Conservation (phyloP, 1,140 invertebrate genomes). For the Helicoverpa zea region DNA sequence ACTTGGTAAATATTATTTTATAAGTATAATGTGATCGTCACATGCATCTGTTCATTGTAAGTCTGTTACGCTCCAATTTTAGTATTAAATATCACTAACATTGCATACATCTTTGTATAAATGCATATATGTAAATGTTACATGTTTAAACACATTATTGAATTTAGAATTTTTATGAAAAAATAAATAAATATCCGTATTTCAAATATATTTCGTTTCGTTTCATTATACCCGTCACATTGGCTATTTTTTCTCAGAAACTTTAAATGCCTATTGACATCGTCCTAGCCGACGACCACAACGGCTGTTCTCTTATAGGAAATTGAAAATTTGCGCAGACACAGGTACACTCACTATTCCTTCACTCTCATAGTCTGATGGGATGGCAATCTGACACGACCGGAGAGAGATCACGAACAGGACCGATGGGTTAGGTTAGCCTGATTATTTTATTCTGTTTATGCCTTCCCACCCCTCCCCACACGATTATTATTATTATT, state of each 20-base stretch:
- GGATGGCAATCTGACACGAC: too few relatives aligned
- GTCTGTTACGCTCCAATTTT: slow-evolving; percentile 84
- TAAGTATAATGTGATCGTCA: slow-evolving; percentile 82
- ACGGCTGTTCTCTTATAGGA: too few relatives aligned
- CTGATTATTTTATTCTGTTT: too few relatives aligned
- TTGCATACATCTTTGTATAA: slow-evolving; percentile 87
- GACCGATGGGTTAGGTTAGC: too few relatives aligned
- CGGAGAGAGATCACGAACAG: too few relatives aligned
- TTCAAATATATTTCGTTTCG: slow-evolving; percentile 84
- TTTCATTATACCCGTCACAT: slow-evolving; percentile 64
- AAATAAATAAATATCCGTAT: slow-evolving; percentile 87
- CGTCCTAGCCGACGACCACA: too few relatives aligned
- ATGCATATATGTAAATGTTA: slow-evolving; percentile 87
- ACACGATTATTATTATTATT: too few relatives aligned
- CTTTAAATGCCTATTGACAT: not conserved
- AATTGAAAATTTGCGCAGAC: too few relatives aligned
- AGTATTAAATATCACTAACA: slow-evolving; percentile 85
- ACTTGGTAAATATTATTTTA: slow-evolving; percentile 85
- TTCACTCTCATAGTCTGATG: too few relatives aligned
- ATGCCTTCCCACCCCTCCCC: too few relatives aligned
- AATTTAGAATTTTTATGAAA: slow-evolving; percentile 87
- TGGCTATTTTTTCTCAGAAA: not conserved
- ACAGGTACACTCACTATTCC: too few relatives aligned
- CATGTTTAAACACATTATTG: slow-evolving; percentile 87
- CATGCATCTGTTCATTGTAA: slow-evolving; percentile 75